Evolutionary conservation across 2,888 invertebrate species (phyloP), one percentile per base, ranked within the genome.

Genomic region (Zaprionus lineosus): DNA sequence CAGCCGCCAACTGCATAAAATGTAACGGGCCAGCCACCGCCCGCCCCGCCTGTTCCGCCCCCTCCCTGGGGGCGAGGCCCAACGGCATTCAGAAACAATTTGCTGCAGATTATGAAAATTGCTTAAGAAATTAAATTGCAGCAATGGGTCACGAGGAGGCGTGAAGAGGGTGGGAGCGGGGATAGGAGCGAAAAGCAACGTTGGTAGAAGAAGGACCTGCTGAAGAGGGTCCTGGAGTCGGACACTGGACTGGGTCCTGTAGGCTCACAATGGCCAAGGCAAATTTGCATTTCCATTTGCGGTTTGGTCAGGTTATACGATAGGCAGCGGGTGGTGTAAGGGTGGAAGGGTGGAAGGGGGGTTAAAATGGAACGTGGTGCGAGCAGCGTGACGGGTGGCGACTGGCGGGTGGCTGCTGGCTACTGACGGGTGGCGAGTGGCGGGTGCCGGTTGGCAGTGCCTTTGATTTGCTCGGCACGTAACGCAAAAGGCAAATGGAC

Each of bases 61-160:
- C n/a, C n/a, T n/a, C n/a, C n/a, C n/a, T n/a, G n/a, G 40, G 16
- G 36, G 52, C 48, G 43, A 59, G 51, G 44, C 76, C 78, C 61
- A 69, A 29, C 77, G 68, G 70, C 76, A 81, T 86, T 86, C 86
- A 86, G 86, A 86, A 85, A 86, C 87, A 85, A 85, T 85, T 85
- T 85, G 87, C 86, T 71, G 70, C 73, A 86, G 87, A 85, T 85
- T 85, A 85, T 86, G 87, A 86, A 85, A 85, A 85, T 85, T 85
- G 87, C 85, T 85, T 76, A 86, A 86, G 85, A 85, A 86, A 85
- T 85, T 85, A 85, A 85, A 85, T 86, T 85, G 84, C 86, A 62
- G 85, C 83, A 84, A 61, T 73, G 74, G 77, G 56, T 61, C 56
- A 52, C 61, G 29, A 61, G 4, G 9, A 3, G 2, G 1, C 14